A percentile compares a stretch with the other conserved stretches of the same genome.
Conservation (phyloP, 2,797 vertebrate genomes). For the Enteromius trimaculatus region DNA sequence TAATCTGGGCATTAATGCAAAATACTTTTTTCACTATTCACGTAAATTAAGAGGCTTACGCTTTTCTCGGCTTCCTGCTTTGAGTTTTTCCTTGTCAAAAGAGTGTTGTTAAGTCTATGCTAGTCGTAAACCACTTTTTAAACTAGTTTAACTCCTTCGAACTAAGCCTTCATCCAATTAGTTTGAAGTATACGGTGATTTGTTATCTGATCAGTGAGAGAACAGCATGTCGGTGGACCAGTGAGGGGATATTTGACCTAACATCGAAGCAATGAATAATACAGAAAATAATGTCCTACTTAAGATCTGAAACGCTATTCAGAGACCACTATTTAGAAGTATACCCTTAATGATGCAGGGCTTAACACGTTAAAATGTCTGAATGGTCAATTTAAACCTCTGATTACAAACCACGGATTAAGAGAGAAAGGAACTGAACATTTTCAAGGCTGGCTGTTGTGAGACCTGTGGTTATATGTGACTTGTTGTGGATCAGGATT, state of each 20-base stretch:
- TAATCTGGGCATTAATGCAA: conserved; percentile 46
- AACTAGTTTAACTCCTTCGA: conserved; percentile 84
- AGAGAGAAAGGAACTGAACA: conserved; percentile 45
- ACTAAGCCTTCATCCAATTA: conserved; percentile 91
- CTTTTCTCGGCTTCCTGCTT: conserved; percentile 45
- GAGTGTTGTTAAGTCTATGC: conserved; percentile 33
- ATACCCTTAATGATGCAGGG: conserved; percentile 82
- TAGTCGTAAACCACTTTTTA: conserved; percentile 71
- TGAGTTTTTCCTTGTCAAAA: conserved; percentile 49
- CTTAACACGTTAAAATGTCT: conserved; percentile 91
- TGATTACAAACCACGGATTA: conserved; percentile 44
- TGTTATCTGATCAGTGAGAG: conserved; percentile 90
- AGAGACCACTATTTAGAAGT: conserved; percentile 71
- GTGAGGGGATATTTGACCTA: conserved; percentile 81
- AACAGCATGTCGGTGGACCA: conserved; percentile 88
- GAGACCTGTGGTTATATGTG: conserved; percentile 35
- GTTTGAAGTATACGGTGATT: conserved; percentile 89
- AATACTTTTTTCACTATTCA: conserved; percentile 60
- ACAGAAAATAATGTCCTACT: conserved; percentile 89
- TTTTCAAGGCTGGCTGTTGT: conserved; percentile 47
- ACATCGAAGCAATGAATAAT: conserved; percentile 90
- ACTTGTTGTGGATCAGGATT: conserved; percentile 48
- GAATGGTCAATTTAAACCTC: conserved; percentile 90
- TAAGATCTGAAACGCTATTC: conserved; percentile 89
- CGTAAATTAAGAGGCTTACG: conserved; percentile 61